Base-by-base conservation (phyloP, 2,888 invertebrate species). In the Anoncus sp. region DNA sequence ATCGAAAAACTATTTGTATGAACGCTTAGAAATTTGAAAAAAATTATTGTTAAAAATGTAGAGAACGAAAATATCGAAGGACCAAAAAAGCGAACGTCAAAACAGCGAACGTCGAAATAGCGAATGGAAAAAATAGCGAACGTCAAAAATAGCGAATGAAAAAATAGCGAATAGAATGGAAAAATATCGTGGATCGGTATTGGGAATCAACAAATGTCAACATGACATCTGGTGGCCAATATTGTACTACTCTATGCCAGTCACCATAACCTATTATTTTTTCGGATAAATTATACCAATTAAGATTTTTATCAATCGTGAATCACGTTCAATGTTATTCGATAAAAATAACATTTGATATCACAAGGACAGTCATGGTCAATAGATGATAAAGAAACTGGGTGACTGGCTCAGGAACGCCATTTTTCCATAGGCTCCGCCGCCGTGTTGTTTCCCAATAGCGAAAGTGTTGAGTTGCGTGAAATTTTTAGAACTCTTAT, bases 51-150 rank as follows among this genome's bases (percentile, higher is more conserved):
- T 53, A 53, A 53, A 4, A 53, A 53, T 53, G 12, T 53, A 3
- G 53, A 53, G 53, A 27, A 53, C 6, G 27, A 53, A 53, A 53
- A 53, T 53, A 53, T 53, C 1, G 53, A 53, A 53, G 7, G 53
- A 53, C 53, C 7, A 27, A 6, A 53, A 53, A 24, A 53, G 53
- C 53, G 53, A 53, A 53, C 24, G 53, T 53, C 1, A 51, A 51
- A 22, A 51, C 12, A 51, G 51, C 51, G 51, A 51, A 51, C 51
- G 51, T 51, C 1, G 10, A 53, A n/a, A 27, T 9, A 53, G 53
- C 53, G 16, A 27, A 53, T 27, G n/a, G 31, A 27, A 4, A 53
- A 51, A 51, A 7, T 24, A 51, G 3, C 51, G 22, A 51, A 51
- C 0, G n/a, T 0, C n/a, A n/a, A 14, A 31, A 53, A 53, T 31